Evolutionary conservation across 1,140 invertebrate species (phyloP).

Genomic region (Helicoverpa armigera): DNA sequence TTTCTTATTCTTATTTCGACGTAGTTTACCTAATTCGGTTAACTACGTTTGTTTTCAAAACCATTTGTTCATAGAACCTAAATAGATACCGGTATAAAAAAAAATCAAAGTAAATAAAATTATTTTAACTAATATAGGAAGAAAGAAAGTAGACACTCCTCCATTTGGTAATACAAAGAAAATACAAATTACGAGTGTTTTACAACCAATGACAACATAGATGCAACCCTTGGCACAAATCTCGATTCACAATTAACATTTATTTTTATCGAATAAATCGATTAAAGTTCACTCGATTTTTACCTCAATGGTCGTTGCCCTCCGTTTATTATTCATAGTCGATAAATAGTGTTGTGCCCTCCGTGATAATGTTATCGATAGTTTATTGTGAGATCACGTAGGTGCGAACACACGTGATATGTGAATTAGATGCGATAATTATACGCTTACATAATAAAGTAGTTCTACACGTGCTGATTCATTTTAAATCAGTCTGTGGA

Average conservation of each 20-base stretch:
- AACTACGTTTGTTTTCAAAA: too few species aligned
- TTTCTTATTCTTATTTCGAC: too few species aligned
- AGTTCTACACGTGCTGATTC: not conserved
- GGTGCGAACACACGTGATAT: not conserved
- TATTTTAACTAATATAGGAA: not conserved
- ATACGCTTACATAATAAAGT: slow-evolving; percentile 14
- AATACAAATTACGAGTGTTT: not conserved
- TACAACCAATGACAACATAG: slow-evolving; percentile 9
- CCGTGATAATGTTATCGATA: slow-evolving; percentile 35
- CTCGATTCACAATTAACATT: slow-evolving; percentile 22
- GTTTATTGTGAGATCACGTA: slow-evolving; percentile 33
- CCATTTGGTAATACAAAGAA: not conserved
- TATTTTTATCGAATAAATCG: slow-evolving; percentile 32
- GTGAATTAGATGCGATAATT: slow-evolving; percentile 30
- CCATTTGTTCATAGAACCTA: too few species aligned
- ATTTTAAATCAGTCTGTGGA: not conserved
- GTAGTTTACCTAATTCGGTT: too few species aligned
- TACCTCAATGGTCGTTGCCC: slow-evolving; percentile 25
- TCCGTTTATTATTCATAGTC: slow-evolving; percentile 35
- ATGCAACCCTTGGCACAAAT: slow-evolving; percentile 38
- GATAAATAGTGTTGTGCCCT: slow-evolving; percentile 39
- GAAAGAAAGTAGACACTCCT: not conserved
- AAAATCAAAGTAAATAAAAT: too few species aligned
- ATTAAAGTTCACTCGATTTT: slow-evolving; percentile 44
- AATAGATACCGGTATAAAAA: too few species aligned